These are phyloP conservation scores for Lepidochitona cinerea DNA, from an alignment of 2,888 invertebrate genomes.

Conservation along the genomic window DNA sequence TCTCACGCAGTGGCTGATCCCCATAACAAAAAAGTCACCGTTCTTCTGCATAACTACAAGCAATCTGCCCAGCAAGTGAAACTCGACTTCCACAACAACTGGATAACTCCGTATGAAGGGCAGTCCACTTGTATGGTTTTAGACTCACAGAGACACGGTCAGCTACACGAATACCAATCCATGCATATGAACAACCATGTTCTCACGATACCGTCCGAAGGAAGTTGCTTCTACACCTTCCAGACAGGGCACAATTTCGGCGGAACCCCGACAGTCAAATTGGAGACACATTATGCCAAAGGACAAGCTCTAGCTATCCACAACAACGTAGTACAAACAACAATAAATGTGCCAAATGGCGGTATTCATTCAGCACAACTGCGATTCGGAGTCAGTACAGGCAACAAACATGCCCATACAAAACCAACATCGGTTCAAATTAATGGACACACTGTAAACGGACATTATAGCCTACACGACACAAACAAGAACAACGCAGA, in stretches of 20 bases:
- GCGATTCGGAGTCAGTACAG: neutral
- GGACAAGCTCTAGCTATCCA: neutral
- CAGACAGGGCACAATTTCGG: neutral
- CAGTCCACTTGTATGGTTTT: neutral
- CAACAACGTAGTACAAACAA: neutral
- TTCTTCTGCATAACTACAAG: neutral
- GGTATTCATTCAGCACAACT: neutral
- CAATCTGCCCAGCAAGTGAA: neutral
- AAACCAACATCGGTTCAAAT: neutral
- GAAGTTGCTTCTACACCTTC: neutral
- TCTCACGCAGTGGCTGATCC: neutral
- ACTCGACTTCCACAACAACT: neutral
- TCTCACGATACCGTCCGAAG: neutral
- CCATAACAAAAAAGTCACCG: neutral
- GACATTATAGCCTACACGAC: neutral
- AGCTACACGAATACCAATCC: neutral
- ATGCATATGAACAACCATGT: neutral
- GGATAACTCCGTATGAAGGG: neutral
- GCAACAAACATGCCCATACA: neutral
- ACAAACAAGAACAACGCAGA: neutral
- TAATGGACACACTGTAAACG: neutral
- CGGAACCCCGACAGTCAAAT: neutral
- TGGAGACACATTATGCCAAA: neutral
- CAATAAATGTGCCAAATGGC: neutral
- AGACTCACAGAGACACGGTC: neutral